Evolutionary conservation across 2,797 vertebrate species (phyloP).

Genomic region (Myotis daubentonii): DNA sequence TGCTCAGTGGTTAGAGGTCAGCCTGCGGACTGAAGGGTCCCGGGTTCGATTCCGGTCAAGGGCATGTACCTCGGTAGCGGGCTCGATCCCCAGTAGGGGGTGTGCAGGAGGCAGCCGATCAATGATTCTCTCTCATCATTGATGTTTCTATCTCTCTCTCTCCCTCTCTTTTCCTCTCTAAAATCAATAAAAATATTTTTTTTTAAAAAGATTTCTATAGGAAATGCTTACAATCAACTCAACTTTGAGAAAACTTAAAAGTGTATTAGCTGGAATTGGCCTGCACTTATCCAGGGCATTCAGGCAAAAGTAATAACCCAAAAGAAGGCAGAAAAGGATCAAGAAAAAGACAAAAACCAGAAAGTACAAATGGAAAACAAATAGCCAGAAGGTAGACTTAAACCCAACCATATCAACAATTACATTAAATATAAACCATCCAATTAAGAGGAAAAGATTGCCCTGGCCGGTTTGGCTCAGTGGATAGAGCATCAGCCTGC

Average conservation of each 20-base stretch:
- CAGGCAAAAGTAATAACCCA: background rate
- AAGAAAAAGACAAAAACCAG: constrained; percentile 12
- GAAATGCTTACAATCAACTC: background rate
- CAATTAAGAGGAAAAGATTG: background rate
- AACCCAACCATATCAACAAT: background rate
- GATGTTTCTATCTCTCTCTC: no score
- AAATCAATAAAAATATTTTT: no score
- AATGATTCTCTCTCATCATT: no score
- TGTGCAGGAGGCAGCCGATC: no score
- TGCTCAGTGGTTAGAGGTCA: no score
- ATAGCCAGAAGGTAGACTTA: background rate
- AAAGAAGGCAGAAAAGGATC: background rate
- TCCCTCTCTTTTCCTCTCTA: no score
- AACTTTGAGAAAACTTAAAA: background rate
- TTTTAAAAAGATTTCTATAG: background rate
- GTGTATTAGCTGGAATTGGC: background rate
- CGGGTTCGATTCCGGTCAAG: no score
- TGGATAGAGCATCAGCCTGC: no score
- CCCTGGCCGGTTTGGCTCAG: no score
- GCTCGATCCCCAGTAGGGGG: no score
- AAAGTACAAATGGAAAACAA: constrained; percentile 18
- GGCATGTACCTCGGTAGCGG: no score
- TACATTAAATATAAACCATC: background rate
- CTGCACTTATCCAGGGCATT: background rate
- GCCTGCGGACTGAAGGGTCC: no score